These are phyloP conservation scores for Agrotis segetum DNA, from an alignment of 2,888 invertebrate species.

Conservation along the genomic window DNA sequence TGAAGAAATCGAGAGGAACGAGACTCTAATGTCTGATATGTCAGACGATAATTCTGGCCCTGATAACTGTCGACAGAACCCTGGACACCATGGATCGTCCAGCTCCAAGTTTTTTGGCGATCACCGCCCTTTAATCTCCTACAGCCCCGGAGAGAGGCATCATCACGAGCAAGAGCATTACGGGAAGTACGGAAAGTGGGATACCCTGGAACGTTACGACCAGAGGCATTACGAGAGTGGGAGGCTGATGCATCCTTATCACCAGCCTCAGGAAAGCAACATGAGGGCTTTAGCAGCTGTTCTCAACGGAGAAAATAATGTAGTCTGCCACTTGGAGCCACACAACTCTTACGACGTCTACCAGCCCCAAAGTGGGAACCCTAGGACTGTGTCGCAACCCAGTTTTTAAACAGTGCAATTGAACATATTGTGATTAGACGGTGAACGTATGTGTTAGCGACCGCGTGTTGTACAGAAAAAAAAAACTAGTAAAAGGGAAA, in stretches of 20 bases:
- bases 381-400: constrained; percentile 89
- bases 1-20: constrained; percentile 94
- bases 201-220: constrained; percentile 89
- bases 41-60: constrained; percentile 93
- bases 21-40: constrained; percentile 94
- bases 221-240: constrained; percentile 88
- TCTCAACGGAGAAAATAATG: constrained; percentile 95
- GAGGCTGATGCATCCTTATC: constrained; percentile 89
- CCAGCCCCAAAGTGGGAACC: constrained; percentile 85
- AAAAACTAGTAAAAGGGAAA: constrained; percentile 78
- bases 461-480: constrained; percentile 81
- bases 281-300: constrained; percentile 94
- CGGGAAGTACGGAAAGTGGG: constrained; percentile 89
- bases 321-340: constrained; percentile 96
- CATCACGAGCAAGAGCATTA: constrained; percentile 88
- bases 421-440: constrained; percentile 58
- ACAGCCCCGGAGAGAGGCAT: constrained; percentile 93
- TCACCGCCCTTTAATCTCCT: constrained; percentile 95
- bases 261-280: constrained; percentile 90
- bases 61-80: constrained; percentile 93
- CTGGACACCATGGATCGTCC: constrained; percentile 89
- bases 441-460: constrained; percentile 72
- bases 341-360: constrained; percentile 90
- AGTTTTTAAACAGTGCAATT: constrained; percentile 83
- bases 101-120: constrained; percentile 95